phyloP scores from a whole-genome alignment of 2,797 vertebrate species.

The Cossypha polioptera region DNA sequence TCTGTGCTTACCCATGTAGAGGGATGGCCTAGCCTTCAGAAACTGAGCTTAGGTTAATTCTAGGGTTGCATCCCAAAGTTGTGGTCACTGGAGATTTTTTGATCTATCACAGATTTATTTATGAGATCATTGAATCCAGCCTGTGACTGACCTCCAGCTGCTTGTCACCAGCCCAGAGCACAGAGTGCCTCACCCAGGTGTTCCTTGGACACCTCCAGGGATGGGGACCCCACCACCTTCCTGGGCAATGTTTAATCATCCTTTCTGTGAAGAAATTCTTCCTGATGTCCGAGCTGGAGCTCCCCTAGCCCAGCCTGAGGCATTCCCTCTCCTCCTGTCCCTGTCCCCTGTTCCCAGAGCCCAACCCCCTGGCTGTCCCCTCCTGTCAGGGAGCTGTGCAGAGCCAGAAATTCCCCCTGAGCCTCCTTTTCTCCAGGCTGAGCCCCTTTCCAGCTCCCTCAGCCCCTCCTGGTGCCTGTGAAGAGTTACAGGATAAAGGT shows the following conservation, averaged over 20 bases:
- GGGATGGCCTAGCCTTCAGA: neutral
- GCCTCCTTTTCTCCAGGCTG: neutral
- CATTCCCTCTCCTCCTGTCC: neutral
- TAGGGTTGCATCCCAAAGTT: neutral
- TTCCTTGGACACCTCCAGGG: neutral
- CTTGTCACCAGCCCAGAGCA: neutral
- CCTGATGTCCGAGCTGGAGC: rapidly evolving
- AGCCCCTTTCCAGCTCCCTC: neutral
- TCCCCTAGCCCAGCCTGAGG: neutral
- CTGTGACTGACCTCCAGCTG: neutral
- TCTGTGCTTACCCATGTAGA: neutral
- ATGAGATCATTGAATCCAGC: rapidly evolving
- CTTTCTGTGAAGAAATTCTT: rapidly evolving
- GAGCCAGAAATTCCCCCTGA: neutral
- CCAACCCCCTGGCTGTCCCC: rapidly evolving
- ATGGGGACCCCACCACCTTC: neutral
- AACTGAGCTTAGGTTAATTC: neutral
- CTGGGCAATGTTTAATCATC: neutral
- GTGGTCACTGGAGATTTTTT: neutral
- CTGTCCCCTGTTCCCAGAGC: neutral
- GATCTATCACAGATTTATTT: neutral
- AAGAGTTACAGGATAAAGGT: neutral
- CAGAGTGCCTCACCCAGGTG: rapidly evolving
- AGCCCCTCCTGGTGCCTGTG: rapidly evolving
- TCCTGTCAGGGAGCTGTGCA: neutral